Conservation (phyloP, 2,888 invertebrate species). For the Tetragnatha montana region DNA sequence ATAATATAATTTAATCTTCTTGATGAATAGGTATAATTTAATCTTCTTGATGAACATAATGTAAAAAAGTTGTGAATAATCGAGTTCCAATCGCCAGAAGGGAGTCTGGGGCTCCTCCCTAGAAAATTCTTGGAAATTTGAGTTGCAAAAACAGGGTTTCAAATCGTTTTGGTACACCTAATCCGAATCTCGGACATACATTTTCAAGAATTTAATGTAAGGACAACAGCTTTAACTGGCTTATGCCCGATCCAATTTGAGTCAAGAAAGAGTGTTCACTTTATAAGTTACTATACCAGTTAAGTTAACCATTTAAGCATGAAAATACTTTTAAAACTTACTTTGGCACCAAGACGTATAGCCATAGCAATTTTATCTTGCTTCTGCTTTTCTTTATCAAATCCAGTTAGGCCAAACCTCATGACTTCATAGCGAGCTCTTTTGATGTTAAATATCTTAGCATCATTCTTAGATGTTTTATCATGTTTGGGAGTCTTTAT, state of each 20-base stretch:
- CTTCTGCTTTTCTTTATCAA: slow-evolving; percentile 83
- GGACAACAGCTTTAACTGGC: too few relatives aligned
- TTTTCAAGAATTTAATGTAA: too few relatives aligned
- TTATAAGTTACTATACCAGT: neutral
- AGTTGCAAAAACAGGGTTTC: too few relatives aligned
- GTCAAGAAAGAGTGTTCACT: neutral
- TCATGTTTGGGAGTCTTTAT: neutral
- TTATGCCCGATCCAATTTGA: neutral
- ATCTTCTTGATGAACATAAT: too few relatives aligned
- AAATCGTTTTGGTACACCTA: too few relatives aligned
- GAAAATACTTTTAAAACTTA: slow-evolving; percentile 61
- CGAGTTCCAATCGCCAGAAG: too few relatives aligned
- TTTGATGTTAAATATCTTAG: slow-evolving; percentile 81
- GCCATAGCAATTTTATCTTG: slow-evolving; percentile 87
- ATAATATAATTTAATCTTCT: too few relatives aligned
- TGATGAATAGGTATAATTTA: too few relatives aligned
- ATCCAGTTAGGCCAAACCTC: slow-evolving; percentile 88
- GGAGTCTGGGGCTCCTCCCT: too few relatives aligned
- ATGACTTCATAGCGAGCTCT: slow-evolving; percentile 87
- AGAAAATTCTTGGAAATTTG: too few relatives aligned
- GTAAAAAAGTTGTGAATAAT: too few relatives aligned
- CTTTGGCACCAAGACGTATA: slow-evolving; percentile 88
- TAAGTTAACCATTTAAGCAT: neutral
- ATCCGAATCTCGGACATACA: too few relatives aligned
- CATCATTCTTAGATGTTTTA: slow-evolving; percentile 2